Percentiles rank a stretch among this genome's conserved stretches.
Evolutionary conservation across 1,140 invertebrate species (phyloP).

Genomic region (Pseudomyrmex sp.): DNA sequence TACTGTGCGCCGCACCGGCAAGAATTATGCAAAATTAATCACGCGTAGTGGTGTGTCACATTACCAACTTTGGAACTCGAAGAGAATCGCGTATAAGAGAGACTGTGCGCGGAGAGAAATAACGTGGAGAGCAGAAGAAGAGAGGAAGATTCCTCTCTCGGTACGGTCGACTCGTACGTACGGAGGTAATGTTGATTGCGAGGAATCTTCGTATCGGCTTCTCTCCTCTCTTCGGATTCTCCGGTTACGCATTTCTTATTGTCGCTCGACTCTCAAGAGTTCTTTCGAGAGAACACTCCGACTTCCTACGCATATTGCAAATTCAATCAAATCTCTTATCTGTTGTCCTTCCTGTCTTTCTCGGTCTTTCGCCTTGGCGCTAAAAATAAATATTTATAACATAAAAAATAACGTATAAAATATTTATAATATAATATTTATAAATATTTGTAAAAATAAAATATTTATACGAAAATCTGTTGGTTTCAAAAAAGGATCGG

Average conservation of each 20-base stretch:
- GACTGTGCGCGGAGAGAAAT: not conserved
- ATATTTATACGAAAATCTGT: not conserved
- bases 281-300: slow-evolving; percentile 41
- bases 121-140: slow-evolving; percentile 24
- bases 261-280: slow-evolving; percentile 52
- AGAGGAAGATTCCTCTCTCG: slow-evolving; percentile 58
- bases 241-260: slow-evolving; percentile 59
- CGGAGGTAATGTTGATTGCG: slow-evolving; percentile 76
- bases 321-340: slow-evolving; percentile 15
- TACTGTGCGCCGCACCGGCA: not conserved
- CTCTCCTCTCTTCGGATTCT: slow-evolving; percentile 51
- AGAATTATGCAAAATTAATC: slow-evolving; percentile 57
- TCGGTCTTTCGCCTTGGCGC: slow-evolving; percentile 20
- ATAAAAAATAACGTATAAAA: not conserved
- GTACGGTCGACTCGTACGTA: slow-evolving; percentile 39
- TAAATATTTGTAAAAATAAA: not conserved
- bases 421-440: not conserved
- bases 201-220: slow-evolving; percentile 70
- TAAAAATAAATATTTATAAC: not conserved
- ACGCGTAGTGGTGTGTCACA: not conserved
- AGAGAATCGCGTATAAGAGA: slow-evolving; percentile 35
- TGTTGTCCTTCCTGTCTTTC: slow-evolving; percentile 42
- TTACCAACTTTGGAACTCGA: slow-evolving; percentile 42
- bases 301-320: not conserved
- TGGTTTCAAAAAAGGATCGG: too few species aligned